Evolutionary conservation across 2,797 vertebrate species (phyloP).

Genomic region (Astyanax mexicanus): DNA sequence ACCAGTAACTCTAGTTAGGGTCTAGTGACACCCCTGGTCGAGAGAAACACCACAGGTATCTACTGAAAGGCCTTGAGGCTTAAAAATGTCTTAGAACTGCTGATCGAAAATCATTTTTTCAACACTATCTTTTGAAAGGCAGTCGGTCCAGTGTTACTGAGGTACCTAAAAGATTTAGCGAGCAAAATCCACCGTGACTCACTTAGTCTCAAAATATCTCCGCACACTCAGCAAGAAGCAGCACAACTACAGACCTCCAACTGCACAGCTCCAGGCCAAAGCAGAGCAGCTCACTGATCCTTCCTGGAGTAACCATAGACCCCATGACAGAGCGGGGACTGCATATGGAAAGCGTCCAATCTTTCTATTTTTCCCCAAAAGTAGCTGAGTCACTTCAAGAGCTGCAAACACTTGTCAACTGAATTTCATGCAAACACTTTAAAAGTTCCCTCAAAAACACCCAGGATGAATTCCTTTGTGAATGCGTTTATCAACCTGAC

Average conservation of each 20-base stretch:
- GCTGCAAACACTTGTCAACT: slow-evolving; percentile 15
- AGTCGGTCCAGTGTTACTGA: background rate
- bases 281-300: background rate
- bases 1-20: too few species aligned
- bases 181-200: slow-evolving; percentile 36
- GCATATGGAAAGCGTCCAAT: slow-evolving; percentile 35
- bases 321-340: slow-evolving; percentile 5
- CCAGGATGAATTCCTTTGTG: background rate
- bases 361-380: slow-evolving; percentile 14
- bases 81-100: too few species aligned
- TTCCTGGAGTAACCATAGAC: slow-evolving; percentile 11
- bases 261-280: slow-evolving; percentile 14
- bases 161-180: slow-evolving; percentile 24
- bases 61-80: too few species aligned
- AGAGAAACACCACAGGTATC: too few species aligned
- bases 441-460: background rate
- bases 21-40: too few species aligned
- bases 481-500: background rate
- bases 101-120: too few species aligned
- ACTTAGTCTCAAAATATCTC: slow-evolving; percentile 50
- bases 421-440: slow-evolving; percentile 6
- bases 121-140: background rate
- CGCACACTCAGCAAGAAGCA: slow-evolving; percentile 48
- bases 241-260: slow-evolving; percentile 23
- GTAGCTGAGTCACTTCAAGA: slow-evolving; percentile 30